Conservation (phyloP, 1,140 invertebrate species). For the Drosophila repleta region DNA sequence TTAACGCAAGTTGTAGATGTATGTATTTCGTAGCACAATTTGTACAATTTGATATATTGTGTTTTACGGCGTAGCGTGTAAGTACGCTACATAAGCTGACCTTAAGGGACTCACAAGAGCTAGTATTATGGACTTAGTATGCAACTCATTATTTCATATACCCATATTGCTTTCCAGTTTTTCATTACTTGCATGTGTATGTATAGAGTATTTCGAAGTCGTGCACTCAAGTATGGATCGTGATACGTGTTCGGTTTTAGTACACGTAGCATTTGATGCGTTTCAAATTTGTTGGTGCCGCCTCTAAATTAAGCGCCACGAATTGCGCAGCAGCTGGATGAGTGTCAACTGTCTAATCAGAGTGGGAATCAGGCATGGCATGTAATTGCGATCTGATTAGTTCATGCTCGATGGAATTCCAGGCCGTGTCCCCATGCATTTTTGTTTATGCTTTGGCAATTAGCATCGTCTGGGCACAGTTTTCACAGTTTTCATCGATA, state of each 20-base stretch:
- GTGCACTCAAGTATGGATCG: background rate
- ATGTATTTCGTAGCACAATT: background rate
- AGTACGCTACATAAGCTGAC: too few species aligned
- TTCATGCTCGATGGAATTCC: slow-evolving; percentile 27
- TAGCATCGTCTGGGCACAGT: slow-evolving; percentile 50
- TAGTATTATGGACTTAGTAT: too few species aligned
- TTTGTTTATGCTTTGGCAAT: slow-evolving; percentile 74
- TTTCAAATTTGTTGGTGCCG: slow-evolving; percentile 14
- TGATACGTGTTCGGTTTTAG: background rate
- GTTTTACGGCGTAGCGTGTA: too few species aligned
- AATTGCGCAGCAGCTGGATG: slow-evolving; percentile 38
- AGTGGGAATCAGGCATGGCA: slow-evolving; percentile 6
- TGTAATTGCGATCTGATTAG: slow-evolving; percentile 34
- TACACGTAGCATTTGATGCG: slow-evolving; percentile 21
- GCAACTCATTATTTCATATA: too few species aligned
- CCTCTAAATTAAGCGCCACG: slow-evolving; percentile 25
- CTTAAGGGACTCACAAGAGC: background rate
- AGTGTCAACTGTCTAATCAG: slow-evolving; percentile 33
- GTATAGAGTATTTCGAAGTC: slow-evolving; percentile 9
- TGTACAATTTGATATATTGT: too few species aligned
- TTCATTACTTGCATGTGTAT: background rate
- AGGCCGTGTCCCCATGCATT: slow-evolving; percentile 1
- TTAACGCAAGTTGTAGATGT: background rate
- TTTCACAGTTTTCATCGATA: slow-evolving; percentile 32
- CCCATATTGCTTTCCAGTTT: background rate